phyloP scores from a whole-genome alignment of 2,888 invertebrate species.

The Rhagonycha lutea region DNA sequence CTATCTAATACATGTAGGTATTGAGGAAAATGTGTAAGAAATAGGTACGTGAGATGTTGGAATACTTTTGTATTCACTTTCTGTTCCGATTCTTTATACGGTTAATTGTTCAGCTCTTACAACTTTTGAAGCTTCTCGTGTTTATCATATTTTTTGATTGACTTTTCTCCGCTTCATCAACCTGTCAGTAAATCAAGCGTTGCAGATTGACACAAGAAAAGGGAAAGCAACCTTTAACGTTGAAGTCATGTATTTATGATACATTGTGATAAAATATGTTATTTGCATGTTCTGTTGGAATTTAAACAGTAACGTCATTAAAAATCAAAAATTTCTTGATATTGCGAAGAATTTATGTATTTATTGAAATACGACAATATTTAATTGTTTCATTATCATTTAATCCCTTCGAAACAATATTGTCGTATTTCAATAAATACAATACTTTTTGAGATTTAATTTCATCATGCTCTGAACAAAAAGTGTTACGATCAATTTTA shows the following conservation, averaged over 20 bases:
- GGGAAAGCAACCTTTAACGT: background rate
- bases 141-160: background rate
- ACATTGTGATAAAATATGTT: background rate
- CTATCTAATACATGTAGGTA: background rate
- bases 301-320: too few relatives aligned
- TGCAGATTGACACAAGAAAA: background rate
- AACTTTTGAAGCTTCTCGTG: background rate
- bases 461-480: too few relatives aligned
- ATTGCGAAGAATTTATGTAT: too few relatives aligned
- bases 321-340: too few relatives aligned
- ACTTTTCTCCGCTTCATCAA: background rate
- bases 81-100: background rate
- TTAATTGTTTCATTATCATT: too few relatives aligned
- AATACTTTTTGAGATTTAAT: too few relatives aligned
- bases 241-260: background rate
- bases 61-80: background rate
- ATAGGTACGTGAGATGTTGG: background rate
- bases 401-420: too few relatives aligned
- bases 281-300: too few relatives aligned
- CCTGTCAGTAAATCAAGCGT: background rate
- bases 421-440: too few relatives aligned
- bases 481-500: too few relatives aligned
- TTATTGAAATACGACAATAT: too few relatives aligned
- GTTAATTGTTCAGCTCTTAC: background rate
- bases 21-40: background rate